Evolutionary conservation across 2,113 vertebrate species (phyloP).

Genomic region (Pseudorasbora parva): DNA sequence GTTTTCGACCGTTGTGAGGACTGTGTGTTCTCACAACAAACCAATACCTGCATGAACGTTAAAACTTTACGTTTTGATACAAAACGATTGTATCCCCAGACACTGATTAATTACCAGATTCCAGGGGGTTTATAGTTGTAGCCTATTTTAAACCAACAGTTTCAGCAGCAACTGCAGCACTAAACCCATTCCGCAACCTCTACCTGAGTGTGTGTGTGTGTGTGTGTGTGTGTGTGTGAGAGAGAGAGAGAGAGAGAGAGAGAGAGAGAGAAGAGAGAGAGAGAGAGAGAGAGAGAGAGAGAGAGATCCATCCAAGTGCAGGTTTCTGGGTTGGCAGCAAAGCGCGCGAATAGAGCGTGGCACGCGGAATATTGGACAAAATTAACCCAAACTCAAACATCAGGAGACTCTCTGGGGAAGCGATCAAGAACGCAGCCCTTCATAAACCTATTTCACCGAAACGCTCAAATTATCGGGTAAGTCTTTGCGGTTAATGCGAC

Average conservation of each 20-base stretch:
- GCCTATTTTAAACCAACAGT: not conserved
- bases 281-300: not conserved
- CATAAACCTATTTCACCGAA: not conserved
- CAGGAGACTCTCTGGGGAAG: conserved; percentile 6
- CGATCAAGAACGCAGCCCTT: not conserved
- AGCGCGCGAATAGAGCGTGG: conserved; percentile 18
- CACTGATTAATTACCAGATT: not conserved
- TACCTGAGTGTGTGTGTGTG: no score
- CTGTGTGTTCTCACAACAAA: not conserved
- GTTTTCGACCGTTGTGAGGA: not conserved
- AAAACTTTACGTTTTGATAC: not conserved
- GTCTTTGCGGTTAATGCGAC: not conserved
- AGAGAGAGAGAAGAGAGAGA: conserved; percentile 3
- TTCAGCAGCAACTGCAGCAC: not conserved
- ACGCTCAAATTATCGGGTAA: conserved; percentile 28
- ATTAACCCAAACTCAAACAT: conserved; percentile 14
- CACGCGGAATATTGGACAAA: conserved; percentile 35
- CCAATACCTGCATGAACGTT: not conserved
- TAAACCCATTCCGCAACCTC: not conserved
- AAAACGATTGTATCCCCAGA: not conserved
- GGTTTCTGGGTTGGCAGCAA: conserved; percentile 31
- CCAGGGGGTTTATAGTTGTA: not conserved
- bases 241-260: not conserved
- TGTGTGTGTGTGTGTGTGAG: no score
- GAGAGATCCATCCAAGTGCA: conserved; percentile 26